Base-by-base conservation (phyloP, 1,140 invertebrate species). In the Drosophila arizonae region DNA sequence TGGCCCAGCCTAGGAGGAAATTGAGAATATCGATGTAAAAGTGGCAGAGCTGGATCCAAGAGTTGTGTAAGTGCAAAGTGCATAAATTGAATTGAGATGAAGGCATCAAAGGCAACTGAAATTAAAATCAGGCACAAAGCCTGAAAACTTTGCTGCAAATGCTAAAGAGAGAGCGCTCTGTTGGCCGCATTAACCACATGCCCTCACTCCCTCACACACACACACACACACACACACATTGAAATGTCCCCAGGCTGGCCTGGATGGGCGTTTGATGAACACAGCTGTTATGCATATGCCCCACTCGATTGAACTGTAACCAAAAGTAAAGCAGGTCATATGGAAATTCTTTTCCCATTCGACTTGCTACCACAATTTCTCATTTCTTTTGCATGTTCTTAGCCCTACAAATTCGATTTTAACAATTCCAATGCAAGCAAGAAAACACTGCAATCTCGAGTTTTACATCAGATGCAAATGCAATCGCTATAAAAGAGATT, bases 321-420 rank as follows among this genome's bases (percentile, higher is more conserved):
- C 57, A 45, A 69, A 72, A 57, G 57, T 50, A 73, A 87, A 87
- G 80, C 84, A 88, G 84, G 84, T 87, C 84, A 87, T 70, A 84
- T 87, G 84, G 79, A 87, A 87, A 87, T 88, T 88, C 63, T 76
- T 55, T 71, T 36, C 28, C 11, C 51, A 52, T 75, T 77, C 68
- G 70, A 17, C 64, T 87, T 65, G 57, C 60, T 67, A 72, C 28
- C 55, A 52, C 52, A 17, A 68, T 72, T 58, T 69, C 36, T 21
- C 36, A 45, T 73, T 30, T 58, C 46, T 52, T 65, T 66, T 41
- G 17, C 28, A 46, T 70, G 24, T 57, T 48, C 36, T 50, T 28
- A 15, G 28, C 15, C 6, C 45, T 56, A 11, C 8, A 9, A 41
- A 61, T 52, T 52, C 24, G 30, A 28, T 60, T 58, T 43, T 46